Conservation (phyloP, 2,888 invertebrate genomes). For the Plagodis pulveraria region DNA sequence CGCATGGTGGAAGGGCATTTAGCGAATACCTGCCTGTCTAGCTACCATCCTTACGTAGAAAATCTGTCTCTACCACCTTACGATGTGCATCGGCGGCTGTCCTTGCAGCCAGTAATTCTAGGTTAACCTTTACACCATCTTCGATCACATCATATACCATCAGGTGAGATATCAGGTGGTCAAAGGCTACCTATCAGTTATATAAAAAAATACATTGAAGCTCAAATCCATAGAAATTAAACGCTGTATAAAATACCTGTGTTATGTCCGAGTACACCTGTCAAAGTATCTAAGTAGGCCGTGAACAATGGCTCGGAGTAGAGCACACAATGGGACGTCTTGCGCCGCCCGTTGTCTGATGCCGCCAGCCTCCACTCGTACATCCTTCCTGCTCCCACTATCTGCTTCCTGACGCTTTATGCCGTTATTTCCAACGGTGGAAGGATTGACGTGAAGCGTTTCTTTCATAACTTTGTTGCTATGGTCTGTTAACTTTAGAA, state of each 20-base stretch:
- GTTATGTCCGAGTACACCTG: constrained; percentile 2
- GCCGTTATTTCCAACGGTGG: constrained; percentile 6
- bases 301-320: constrained; percentile 6
- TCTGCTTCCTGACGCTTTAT: constrained; percentile 9
- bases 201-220: too few relatives aligned
- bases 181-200: too few relatives aligned
- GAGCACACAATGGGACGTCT: constrained; percentile 23
- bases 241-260: constrained; percentile 8
- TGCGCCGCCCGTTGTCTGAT: constrained; percentile 4
- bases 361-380: constrained; percentile 2
- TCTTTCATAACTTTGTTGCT: neutral
- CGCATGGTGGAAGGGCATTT: too few relatives aligned
- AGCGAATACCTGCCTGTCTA: too few relatives aligned
- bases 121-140: too few relatives aligned
- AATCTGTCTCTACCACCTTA: too few relatives aligned
- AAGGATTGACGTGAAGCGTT: neutral
- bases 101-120: too few relatives aligned
- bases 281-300: constrained; percentile 1
- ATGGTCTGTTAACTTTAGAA: too few relatives aligned
- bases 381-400: constrained; percentile 25
- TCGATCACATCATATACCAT: too few relatives aligned
- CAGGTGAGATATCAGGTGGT: too few relatives aligned
- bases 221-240: neutral
- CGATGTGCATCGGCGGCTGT: too few relatives aligned
- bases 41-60: too few relatives aligned